These are phyloP conservation scores for Aspiorhynchus laticeps DNA, from an alignment of 2,113 vertebrate species.

Conservation along the genomic window DNA sequence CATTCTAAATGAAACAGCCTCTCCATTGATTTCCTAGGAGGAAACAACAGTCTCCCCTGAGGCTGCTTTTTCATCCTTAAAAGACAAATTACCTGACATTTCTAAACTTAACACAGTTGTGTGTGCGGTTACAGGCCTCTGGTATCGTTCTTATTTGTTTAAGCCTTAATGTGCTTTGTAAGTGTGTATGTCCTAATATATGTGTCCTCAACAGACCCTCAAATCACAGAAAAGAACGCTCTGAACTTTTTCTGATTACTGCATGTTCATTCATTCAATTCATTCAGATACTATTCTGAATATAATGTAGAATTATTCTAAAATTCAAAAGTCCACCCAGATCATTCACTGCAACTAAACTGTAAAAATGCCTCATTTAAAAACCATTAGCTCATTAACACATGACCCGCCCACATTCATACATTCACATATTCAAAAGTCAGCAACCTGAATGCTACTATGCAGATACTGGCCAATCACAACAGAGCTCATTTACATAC, in stretches of 20 bases:
- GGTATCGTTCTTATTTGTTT: conserved; percentile 34
- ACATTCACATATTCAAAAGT: neutral
- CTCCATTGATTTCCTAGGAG: conserved; percentile 41
- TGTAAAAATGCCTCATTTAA: neutral
- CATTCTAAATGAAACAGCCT: conserved; percentile 34
- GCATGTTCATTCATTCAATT: neutral
- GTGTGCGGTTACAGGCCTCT: conserved; percentile 15
- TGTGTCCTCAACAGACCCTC: neutral
- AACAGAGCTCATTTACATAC: neutral
- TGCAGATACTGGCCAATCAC: neutral
- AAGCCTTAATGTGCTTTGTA: conserved; percentile 24
- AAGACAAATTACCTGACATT: conserved; percentile 46
- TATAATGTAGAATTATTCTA: too few species aligned
- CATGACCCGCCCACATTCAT: neutral
- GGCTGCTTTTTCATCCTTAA: conserved; percentile 39
- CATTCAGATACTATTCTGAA: too few species aligned
- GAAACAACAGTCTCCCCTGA: conserved; percentile 28
- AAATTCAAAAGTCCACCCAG: neutral
- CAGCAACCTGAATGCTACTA: neutral
- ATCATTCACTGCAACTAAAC: neutral
- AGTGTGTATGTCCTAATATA: neutral
- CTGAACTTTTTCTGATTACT: neutral
- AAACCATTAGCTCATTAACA: neutral
- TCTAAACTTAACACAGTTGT: conserved; percentile 32
- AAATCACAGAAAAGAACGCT: neutral